Evolutionary conservation across 2,888 invertebrate species (phyloP).

Genomic region (Artemia sinica): DNA sequence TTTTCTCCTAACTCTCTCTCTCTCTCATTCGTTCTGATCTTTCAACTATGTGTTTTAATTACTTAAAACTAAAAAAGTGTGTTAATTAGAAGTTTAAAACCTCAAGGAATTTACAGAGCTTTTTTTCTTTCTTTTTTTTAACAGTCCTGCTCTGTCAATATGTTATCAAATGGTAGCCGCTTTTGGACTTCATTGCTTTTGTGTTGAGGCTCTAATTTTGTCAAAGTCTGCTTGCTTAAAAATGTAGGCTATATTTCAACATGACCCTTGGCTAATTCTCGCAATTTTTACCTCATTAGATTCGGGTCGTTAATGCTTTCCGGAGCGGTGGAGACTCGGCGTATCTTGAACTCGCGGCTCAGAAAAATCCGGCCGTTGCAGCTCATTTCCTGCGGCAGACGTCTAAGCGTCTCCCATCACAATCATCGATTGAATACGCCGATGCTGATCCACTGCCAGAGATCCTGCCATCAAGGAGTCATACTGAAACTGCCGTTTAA

Average conservation of each 20-base stretch:
- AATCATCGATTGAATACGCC: constrained; percentile 78
- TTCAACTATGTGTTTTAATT: too few species aligned
- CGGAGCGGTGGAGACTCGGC: constrained; percentile 96
- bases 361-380: constrained; percentile 63
- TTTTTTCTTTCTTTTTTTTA: too few species aligned
- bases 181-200: constrained; percentile 20
- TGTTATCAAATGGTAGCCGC: too few species aligned
- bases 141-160: too few species aligned
- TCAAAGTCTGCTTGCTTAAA: too few species aligned
- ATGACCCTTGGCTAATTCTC: constrained; percentile 28
- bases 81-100: too few species aligned
- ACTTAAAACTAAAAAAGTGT: too few species aligned
- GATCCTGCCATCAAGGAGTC: constrained; percentile 76
- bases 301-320: constrained; percentile 99
- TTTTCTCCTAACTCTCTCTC: too few species aligned
- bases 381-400: constrained; percentile 86
- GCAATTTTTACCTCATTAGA: constrained; percentile 46
- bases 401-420: constrained; percentile 75
- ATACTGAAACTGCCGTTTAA: constrained; percentile 85
- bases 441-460: constrained; percentile 80
- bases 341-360: constrained; percentile 60
- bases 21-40: too few species aligned
- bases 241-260: constrained; percentile 23
- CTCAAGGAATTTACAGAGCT: too few species aligned
- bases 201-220: constrained; percentile 21